Evolutionary conservation across 2,797 vertebrate species (phyloP).

Genomic region (Melanotaenia trifasciata): DNA sequence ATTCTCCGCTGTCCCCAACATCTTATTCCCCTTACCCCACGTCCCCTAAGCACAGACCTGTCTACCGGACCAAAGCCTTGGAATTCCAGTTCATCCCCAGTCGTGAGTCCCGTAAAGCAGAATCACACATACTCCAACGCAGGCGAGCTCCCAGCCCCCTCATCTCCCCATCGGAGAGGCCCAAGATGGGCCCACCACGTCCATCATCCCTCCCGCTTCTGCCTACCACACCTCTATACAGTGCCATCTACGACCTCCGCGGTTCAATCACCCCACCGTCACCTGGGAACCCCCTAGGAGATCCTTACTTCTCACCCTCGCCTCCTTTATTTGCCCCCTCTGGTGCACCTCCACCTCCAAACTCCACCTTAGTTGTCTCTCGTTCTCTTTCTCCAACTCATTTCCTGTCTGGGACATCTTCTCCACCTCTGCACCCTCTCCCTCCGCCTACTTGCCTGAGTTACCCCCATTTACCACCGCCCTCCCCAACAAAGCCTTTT

Average conservation of each 20-base stretch:
- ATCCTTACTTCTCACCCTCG: slow-evolving; percentile 86
- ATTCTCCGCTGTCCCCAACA: slow-evolving; percentile 81
- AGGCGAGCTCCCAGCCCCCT: slow-evolving; percentile 91
- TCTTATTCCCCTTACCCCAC: slow-evolving; percentile 82
- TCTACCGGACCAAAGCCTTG: slow-evolving; percentile 86
- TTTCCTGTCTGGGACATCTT: slow-evolving; percentile 86
- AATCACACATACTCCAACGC: slow-evolving; percentile 84
- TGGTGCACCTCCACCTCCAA: slow-evolving; percentile 83
- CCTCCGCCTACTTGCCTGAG: slow-evolving; percentile 86
- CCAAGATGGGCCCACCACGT: slow-evolving; percentile 87
- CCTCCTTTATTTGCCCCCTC: slow-evolving; percentile 86
- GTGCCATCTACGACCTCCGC: slow-evolving; percentile 89
- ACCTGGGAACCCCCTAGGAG: slow-evolving; percentile 85
- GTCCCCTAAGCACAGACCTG: slow-evolving; percentile 86
- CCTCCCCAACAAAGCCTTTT: slow-evolving; percentile 91
- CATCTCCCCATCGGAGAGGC: slow-evolving; percentile 89
- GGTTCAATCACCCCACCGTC: slow-evolving; percentile 87
- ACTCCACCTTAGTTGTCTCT: slow-evolving; percentile 81
- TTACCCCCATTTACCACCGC: slow-evolving; percentile 84
- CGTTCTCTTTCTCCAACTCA: slow-evolving; percentile 92
- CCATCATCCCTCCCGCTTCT: slow-evolving; percentile 89
- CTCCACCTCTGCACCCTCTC: slow-evolving; percentile 86
- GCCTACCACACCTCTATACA: slow-evolving; percentile 86
- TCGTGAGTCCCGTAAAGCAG: slow-evolving; percentile 82
- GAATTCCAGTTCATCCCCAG: slow-evolving; percentile 85